Conservation (phyloP, 2,113 vertebrate genomes). For the Apistogramma diplotaenia region DNA sequence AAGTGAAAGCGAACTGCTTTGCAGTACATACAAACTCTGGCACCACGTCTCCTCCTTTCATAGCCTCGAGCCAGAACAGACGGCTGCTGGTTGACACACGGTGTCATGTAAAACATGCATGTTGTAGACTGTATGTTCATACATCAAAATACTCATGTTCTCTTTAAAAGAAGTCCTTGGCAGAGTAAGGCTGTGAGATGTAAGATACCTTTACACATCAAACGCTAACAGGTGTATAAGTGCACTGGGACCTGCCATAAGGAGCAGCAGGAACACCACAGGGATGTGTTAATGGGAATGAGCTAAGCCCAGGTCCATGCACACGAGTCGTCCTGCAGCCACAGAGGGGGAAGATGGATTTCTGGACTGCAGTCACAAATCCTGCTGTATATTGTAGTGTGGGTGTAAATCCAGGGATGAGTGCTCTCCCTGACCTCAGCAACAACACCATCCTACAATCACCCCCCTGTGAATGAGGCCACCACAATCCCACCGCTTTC, state of each 20-base stretch:
- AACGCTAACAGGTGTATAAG: not conserved
- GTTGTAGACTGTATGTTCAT: not conserved
- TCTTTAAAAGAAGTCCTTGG: too few species aligned
- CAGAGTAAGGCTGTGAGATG: not conserved
- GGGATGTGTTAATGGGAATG: not conserved
- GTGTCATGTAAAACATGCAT: too few species aligned
- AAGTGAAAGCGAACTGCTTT: too few species aligned
- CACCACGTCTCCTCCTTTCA: too few species aligned
- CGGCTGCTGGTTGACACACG: too few species aligned
- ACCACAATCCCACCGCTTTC: constrained; percentile 32
- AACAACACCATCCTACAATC: constrained; percentile 11
- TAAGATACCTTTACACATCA: not conserved
- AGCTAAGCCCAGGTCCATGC: not conserved
- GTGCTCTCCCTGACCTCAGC: constrained; percentile 48
- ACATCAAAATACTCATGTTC: too few species aligned
- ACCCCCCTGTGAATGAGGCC: constrained; percentile 14
- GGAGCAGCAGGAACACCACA: not conserved
- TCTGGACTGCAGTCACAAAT: constrained; percentile 14
- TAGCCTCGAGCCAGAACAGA: too few species aligned
- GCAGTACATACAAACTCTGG: too few species aligned
- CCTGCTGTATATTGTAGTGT: not conserved
- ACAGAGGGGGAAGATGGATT: constrained; percentile 23
- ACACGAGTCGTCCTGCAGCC: not conserved
- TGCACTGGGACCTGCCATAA: not conserved
- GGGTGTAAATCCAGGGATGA: constrained; percentile 48